These are phyloP conservation scores for Brachyrhaphis roseni DNA, from an alignment of 2,797 vertebrate species.

Conservation along the genomic window DNA sequence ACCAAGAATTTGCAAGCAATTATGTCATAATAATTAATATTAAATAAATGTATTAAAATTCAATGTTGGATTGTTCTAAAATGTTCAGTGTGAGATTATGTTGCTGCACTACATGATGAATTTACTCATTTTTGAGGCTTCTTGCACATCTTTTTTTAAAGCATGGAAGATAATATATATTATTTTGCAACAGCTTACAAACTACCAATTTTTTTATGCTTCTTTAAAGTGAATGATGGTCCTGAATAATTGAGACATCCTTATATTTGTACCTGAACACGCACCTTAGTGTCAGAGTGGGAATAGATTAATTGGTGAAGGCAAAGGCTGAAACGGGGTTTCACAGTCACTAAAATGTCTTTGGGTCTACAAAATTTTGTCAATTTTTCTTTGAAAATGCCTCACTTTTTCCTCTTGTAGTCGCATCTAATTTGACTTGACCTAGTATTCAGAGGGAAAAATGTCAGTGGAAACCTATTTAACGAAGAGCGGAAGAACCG, in stretches of 20 bases:
- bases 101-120: not conserved
- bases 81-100: not conserved
- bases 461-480: conserved; percentile 24
- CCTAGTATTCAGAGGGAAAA: conserved; percentile 16
- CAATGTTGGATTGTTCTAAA: not conserved
- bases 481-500: conserved; percentile 40
- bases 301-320: not conserved
- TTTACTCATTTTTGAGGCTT: not conserved
- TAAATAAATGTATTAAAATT: not conserved
- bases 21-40: not conserved
- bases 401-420: conserved; percentile 24
- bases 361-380: not conserved
- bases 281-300: not conserved
- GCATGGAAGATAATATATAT: not conserved
- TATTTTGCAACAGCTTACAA: not conserved
- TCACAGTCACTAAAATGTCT: conserved; percentile 1
- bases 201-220: not conserved
- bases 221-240: not conserved
- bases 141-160: not conserved
- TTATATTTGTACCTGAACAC: not conserved
- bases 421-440: conserved; percentile 23
- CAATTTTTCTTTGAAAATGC: conserved; percentile 3
- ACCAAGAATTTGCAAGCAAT: not conserved
- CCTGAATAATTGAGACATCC: not conserved
- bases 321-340: not conserved